These are phyloP conservation scores for Megaceryle maxima DNA, from an alignment of 2,113 vertebrate species.

Conservation along the genomic window DNA sequence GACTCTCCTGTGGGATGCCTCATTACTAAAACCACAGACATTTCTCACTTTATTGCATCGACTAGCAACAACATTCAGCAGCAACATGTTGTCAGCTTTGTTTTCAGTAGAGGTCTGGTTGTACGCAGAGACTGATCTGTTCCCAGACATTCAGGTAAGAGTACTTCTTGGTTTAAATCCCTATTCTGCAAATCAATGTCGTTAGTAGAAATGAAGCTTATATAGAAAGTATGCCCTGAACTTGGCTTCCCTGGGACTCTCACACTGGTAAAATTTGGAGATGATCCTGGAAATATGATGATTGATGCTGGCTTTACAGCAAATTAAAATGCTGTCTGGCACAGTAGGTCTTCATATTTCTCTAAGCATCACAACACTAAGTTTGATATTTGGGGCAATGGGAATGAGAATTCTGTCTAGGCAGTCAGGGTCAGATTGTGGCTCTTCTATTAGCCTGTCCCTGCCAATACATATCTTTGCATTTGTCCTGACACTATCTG, in stretches of 20 bases:
- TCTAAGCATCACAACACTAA: background rate
- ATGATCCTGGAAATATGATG: background rate
- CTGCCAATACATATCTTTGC: background rate
- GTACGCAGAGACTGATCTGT: background rate
- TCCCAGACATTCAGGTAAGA: background rate
- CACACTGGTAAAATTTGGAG: conserved; percentile 1
- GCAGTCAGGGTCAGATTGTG: background rate
- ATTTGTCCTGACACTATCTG: background rate
- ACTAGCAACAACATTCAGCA: background rate
- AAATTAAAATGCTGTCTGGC: background rate
- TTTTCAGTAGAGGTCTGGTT: background rate
- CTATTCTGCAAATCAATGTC: background rate
- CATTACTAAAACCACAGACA: background rate
- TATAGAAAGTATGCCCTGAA: background rate
- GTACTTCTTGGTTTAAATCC: background rate
- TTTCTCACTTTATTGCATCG: background rate
- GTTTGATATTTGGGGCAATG: background rate
- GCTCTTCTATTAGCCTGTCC: background rate
- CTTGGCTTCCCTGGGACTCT: background rate
- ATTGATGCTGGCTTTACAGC: background rate
- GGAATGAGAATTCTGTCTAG: background rate
- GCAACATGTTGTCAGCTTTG: background rate
- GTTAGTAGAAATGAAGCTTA: background rate
- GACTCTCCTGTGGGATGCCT: background rate
- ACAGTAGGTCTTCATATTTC: background rate